Evolutionary conservation across 2,888 invertebrate species (phyloP), one percentile per base, ranked within the genome.

Genomic region (Bruchidius siliquastri): DNA sequence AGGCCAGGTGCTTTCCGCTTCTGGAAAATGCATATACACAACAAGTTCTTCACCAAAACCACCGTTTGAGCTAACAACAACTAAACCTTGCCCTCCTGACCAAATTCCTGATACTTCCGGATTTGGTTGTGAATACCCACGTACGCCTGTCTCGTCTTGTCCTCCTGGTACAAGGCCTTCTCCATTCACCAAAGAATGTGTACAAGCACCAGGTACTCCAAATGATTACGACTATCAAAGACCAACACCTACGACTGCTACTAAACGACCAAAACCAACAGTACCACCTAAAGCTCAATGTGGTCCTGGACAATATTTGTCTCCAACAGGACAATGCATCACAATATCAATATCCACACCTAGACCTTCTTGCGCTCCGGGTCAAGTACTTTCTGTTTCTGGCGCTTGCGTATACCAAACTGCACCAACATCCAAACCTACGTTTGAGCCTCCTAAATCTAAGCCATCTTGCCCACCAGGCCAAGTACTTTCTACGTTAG

Each of bases 1-100:
- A 30, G 78, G 76, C 20, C 74, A 74, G 72, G 72, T 76, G n/a
- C 22, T 73, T 20, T 74, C 73, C 20, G 70, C 73, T 13, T 75
- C 74, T 10, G 80, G 80, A 20, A 68, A 71, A 32, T 80, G 80
- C 68, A 75, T 74, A 22, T 76, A 73, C 26, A 71, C 76, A 20
- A 20, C 74, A 4, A 22, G 69, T 69, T 30, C 75, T 68, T 74
- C 69, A n/a, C 69, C 76, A 18, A 71, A 81, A 79, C 8, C 76
- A 81, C 76, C 49, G 0, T 49, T 49, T 49, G 49, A 13, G 18
- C 49, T 13, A 4, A 49, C 49, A 49, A 49, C 49, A 1, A 13
- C 49, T 13, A 49, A 49, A 49, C 49, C 86, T 0, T 87, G 82
- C 83, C 81, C 88, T 2, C 88, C 88, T 20, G 88, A 87, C n/a